Evolutionary conservation across 1,140 invertebrate species (phyloP).

Genomic region (Danaus melanippus): DNA sequence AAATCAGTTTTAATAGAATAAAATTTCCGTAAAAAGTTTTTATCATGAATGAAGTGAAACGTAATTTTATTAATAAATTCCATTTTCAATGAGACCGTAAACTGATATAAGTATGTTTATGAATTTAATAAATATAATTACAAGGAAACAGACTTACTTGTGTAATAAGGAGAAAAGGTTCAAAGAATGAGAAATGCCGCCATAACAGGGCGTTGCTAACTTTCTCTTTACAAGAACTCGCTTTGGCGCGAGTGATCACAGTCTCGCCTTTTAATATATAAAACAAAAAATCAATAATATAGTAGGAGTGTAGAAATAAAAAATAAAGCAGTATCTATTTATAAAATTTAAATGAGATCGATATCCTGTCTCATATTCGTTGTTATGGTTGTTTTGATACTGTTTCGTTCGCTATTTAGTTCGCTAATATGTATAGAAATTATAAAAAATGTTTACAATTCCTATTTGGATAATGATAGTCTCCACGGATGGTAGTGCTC

Average conservation of each 20-base stretch:
- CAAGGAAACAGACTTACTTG: conserved; percentile 43
- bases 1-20: too few relatives aligned
- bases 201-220: conserved; percentile 59
- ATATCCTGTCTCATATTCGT: too few relatives aligned
- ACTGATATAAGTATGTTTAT: background rate
- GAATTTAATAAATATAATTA: conserved; percentile 15
- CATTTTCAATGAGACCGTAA: too few relatives aligned
- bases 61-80: too few relatives aligned
- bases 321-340: too few relatives aligned
- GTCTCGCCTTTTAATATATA: conserved; percentile 27
- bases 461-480: conserved; percentile 40
- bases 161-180: conserved; percentile 57
- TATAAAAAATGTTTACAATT: conserved; percentile 1
- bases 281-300: conserved; percentile 3
- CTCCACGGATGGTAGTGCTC: conserved; percentile 33
- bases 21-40: too few relatives aligned
- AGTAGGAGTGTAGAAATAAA: background rate
- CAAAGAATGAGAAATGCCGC: conserved; percentile 61
- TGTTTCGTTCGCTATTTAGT: too few relatives aligned
- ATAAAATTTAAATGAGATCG: too few relatives aligned
- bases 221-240: conserved; percentile 47
- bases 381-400: too few relatives aligned
- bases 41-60: too few relatives aligned
- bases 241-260: conserved; percentile 26
- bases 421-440: too few relatives aligned